Evolutionary conservation across 2,888 invertebrate genomes (phyloP), one percentile per base, ranked within the genome.

Genomic region (Prostheceraeus crozeri): DNA sequence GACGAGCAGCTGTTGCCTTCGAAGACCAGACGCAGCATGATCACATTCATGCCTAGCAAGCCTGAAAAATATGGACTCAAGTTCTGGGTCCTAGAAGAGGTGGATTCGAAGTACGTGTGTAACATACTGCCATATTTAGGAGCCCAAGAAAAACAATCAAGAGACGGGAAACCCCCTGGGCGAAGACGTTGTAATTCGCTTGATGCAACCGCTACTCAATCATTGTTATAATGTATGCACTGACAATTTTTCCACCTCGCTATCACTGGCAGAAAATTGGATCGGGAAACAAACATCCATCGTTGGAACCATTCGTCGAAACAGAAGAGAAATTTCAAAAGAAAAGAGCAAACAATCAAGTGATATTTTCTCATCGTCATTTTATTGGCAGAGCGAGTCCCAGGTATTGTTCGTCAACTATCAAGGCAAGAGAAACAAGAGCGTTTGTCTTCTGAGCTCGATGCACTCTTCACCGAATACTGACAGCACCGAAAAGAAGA

Each of bases 31-130:
- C 27, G 8, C 27, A 48, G 28, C 25, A 25, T 48, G 23, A 48
- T 48, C 25, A 48, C 48, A 48, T 48, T 48, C 27, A 48, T 48
- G 48, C 48, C 48, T 30, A 48, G 28, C 11, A 48, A 21, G 48
- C 48, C 23, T 14, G 48, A 40, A 23, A 16, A 16, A 48, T 48
- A 48, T 14, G 48, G 48, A 6, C 23, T 48, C 25, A 48, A 4
- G 28, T 19, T 10, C 27, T 48, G 48, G 8, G 48, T 19, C 23
- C 48, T 48, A 25, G 48, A 23, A 23, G 23, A 48, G 28, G 48
- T 48, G 23, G 28, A 4, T 30, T 16, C 19, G 25, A 48, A 48
- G 25, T 48, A 48, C 48, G 28, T 48, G 23, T 10, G 10, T 25
- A 48, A 8, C 48, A 21, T 48, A 25, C 48, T 48, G 4, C 48